These are phyloP conservation scores for Nasalis larvatus DNA, from an alignment of 2,113 vertebrate genomes.

Conservation along the genomic window DNA sequence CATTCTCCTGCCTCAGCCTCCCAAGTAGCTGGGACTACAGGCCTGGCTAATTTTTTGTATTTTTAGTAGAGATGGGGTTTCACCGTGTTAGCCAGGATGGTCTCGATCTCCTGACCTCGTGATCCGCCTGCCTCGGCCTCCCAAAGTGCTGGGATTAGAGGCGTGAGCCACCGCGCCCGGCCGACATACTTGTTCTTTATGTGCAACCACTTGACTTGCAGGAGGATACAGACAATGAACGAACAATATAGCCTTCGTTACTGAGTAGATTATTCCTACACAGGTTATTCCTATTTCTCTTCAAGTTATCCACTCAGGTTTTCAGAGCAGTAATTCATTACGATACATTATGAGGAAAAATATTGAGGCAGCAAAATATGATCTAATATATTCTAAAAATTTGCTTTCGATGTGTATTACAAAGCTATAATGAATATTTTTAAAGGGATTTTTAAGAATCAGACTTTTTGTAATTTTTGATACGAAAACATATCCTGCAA, in stretches of 20 bases:
- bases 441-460: not conserved
- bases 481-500: conserved; percentile 5
- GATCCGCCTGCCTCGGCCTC: no score
- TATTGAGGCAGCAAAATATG: not conserved
- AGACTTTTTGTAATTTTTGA: not conserved
- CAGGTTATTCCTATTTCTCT: not conserved
- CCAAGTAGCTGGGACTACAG: no score
- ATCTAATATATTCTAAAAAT: conserved; percentile 7
- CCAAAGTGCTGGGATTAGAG: no score
- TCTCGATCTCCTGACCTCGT: no score
- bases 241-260: not conserved
- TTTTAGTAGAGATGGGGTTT: no score
- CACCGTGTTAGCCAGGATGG: no score
- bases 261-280: not conserved
- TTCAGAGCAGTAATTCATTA: not conserved
- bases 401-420: not conserved
- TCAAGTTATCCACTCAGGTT: not conserved
- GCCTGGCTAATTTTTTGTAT: no score
- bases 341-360: not conserved
- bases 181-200: not conserved
- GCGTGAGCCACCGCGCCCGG: no score
- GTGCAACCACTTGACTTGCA: not conserved
- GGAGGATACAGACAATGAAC: not conserved
- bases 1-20: no score
- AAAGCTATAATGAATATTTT: not conserved